These are phyloP conservation scores for Hemicordylus capensis DNA, from an alignment of 2,113 vertebrate species.

Conservation along the genomic window DNA sequence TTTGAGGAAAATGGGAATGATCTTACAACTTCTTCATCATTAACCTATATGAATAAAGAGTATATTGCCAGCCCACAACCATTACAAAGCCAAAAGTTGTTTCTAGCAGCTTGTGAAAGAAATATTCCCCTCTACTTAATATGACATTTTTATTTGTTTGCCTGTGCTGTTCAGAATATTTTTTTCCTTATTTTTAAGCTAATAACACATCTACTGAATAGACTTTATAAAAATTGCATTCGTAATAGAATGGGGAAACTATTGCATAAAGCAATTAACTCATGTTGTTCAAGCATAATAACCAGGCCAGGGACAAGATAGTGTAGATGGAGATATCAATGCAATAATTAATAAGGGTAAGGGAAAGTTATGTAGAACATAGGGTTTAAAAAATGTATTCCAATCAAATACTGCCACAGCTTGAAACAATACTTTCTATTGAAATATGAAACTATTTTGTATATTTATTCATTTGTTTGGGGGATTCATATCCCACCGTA, in stretches of 20 bases:
- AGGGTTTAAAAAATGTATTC: neutral
- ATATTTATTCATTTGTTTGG: no score
- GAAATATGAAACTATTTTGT: no score
- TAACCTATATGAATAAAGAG: neutral
- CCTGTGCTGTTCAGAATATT: neutral
- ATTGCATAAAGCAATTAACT: constrained; percentile 13
- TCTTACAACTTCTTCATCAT: neutral
- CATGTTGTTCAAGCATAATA: neutral
- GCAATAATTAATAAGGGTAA: neutral
- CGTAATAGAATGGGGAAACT: neutral
- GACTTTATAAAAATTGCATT: neutral
- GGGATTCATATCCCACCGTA: no score
- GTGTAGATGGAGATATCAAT: rapidly evolving
- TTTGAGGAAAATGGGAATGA: neutral
- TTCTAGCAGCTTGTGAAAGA: neutral
- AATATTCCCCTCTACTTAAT: neutral
- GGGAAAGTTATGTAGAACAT: neutral
- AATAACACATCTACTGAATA: neutral
- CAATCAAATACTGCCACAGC: neutral
- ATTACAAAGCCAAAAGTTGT: neutral
- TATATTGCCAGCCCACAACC: no score
- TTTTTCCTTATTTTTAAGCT: neutral
- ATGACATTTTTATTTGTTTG: neutral
- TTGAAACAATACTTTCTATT: neutral
- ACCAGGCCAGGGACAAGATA: neutral